Base-by-base conservation (phyloP, 2,888 invertebrate species). In the Dusona sp. region DNA sequence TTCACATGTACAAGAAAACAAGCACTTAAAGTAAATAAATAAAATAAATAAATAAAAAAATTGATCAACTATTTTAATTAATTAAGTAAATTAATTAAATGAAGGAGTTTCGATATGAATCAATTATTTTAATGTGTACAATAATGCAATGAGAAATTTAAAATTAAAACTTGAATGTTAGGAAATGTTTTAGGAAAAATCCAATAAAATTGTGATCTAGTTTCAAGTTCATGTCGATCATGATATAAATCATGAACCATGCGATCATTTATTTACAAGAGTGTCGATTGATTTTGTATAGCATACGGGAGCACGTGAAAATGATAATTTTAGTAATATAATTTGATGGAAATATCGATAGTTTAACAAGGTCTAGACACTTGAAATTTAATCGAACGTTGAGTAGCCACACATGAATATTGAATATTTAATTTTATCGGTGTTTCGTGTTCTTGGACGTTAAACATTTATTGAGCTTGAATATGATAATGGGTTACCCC, bases 311-410 rank as follows among this genome's bases (percentile, higher is more conserved):
- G n/a, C 25, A 3, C 3, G 2, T 57, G 25, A 25, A 57, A 57
- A 57, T 57, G 25, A 57, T 57, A 22, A 25, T 25, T 57, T 11
- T 22, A 67, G 67, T 22, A 2, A 65, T n/a, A 67, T 42, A 33
- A 33, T 67, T 42, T 42, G 7, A 22, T 67, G 67, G 36, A 67
- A 38, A 68, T 61, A 7, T 77, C 19, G 16, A 25, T 19, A 61
- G 19, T 70, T 79, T 79, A 75, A 84, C 84, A 79, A 64, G 74
- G 75, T 84, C 75, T 70, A 75, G 79, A 84, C 84, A 70, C 64
- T 79, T 51, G 13, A 33, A 79, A 25, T 70, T 84, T 84, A 65
- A 79, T 79, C 19, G 73, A 57, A 68, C 36, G 25, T 57, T 13
- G 38, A 75, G 16, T 19, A 22, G 33, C 51, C 51, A 16, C 7